Evolutionary conservation across 2,797 vertebrate genomes (phyloP), one percentile per base, ranked within the genome.

Genomic region (Epinephelus malabaricus): DNA sequence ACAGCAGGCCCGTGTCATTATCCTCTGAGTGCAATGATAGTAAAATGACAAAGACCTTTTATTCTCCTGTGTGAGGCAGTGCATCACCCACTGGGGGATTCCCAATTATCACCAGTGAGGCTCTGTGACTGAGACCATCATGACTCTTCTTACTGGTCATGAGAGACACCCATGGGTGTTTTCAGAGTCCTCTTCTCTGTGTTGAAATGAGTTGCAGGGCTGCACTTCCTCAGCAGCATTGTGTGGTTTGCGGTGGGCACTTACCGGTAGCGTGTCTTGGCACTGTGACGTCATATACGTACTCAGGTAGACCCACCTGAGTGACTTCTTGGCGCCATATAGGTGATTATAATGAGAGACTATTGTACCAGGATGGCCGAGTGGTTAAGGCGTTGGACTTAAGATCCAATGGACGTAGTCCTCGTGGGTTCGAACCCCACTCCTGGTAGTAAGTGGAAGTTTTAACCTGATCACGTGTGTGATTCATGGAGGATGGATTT

Each of bases 371-470:
- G 89, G 91, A 92, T 93, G 90, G 90, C 91, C 88, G 90, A 93
- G 92, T 92, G 86, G 86, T 87, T 86, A 87, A 88, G 94, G 91
- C 89, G 91, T 94, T 94, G 92, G 91, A 92, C 90, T 90, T 92
- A 92, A 93, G 91, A 92, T 92, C 91, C 90, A 93, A 92, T 91
- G 89, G 91, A 90, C 79, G 23, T 23, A 78, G 89, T 92, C 92
- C 87, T 85, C 76, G 89, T 90, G 82, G 87, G 88, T 92, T 92
- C 81, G 69, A 92, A 85, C 84, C 90, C 87, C 86, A 88, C 86
- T 88, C 81, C 87, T 91, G 87, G 88, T 91, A 83, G 0, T 0
- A 2, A 0, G 0, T 0, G 14, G 40, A 43, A 43, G 40, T 43
- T 43, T 43, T 43, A 43, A 43, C 2, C 40, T 12, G 27, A 6